A percentile compares a stretch with the other conserved stretches of the same genome.
These are phyloP conservation scores for Drosophila rubida DNA, from an alignment of 2,888 invertebrate species.

Conservation along the genomic window DNA sequence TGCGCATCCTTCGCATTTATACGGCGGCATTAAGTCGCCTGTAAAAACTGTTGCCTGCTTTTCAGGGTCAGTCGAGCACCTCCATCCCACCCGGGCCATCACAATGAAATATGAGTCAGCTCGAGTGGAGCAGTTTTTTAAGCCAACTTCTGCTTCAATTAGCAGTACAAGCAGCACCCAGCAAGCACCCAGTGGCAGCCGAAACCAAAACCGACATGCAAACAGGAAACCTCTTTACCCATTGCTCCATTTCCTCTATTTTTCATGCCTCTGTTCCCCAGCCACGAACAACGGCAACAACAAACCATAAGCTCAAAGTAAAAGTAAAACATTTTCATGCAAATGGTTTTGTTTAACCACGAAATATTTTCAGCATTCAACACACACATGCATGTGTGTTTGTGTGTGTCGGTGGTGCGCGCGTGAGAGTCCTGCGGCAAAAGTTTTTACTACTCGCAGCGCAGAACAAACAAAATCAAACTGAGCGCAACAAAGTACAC, in stretches of 20 bases:
- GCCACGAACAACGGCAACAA: conserved; percentile 9
- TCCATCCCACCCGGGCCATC: neutral
- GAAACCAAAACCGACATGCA: conserved; percentile 34
- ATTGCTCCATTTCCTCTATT: neutral
- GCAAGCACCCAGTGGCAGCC: neutral
- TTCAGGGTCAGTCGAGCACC: conserved; percentile 20
- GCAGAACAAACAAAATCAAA: conserved; percentile 74
- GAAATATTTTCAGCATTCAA: conserved; percentile 69
- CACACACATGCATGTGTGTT: conserved; percentile 7
- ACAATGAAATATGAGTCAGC: conserved; percentile 41
- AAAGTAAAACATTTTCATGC: conserved; percentile 73
- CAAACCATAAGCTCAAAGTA: conserved; percentile 54
- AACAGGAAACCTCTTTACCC: conserved; percentile 28
- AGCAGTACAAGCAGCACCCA: conserved; percentile 41
- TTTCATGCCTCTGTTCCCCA: neutral
- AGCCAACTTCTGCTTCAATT: conserved; percentile 62
- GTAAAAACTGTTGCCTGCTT: conserved; percentile 44
- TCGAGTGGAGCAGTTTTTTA: conserved; percentile 27
- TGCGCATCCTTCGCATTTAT: conserved; percentile 18
- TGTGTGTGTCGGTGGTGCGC: conserved; percentile 7
- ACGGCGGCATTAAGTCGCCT: conserved; percentile 7
- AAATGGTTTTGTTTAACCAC: conserved; percentile 75
- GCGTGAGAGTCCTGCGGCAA: conserved; percentile 65
- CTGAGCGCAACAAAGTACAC: conserved; percentile 75
- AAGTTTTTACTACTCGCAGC: conserved; percentile 63